phyloP scores from a whole-genome alignment of 2,888 invertebrate species.

The Pharmacophagus antenor region DNA sequence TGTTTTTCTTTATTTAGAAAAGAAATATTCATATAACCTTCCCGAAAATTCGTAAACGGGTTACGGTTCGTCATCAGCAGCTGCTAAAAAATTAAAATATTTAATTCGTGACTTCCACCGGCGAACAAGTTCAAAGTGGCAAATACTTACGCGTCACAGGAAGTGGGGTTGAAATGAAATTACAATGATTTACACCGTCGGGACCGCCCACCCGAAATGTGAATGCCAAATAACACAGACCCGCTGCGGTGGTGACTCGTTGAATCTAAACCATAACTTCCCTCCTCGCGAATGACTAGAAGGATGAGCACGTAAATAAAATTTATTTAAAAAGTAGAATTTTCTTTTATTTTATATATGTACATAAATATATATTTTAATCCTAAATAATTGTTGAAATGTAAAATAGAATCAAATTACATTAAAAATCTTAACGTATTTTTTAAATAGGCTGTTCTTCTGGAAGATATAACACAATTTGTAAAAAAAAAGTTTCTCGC shows the following conservation, averaged over 20 bases:
- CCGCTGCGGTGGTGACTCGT: slow-evolving; percentile 36
- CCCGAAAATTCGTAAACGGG: neutral
- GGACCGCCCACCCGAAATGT: slow-evolving; percentile 41
- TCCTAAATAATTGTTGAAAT: neutral
- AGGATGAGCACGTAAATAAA: too few relatives aligned
- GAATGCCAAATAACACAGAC: slow-evolving; percentile 38
- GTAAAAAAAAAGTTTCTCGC: slow-evolving; percentile 33
- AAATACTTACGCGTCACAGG: slow-evolving; percentile 34
- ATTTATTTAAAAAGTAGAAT: too few relatives aligned
- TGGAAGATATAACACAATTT: slow-evolving; percentile 11
- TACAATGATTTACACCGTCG: slow-evolving; percentile 48
- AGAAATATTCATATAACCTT: slow-evolving; percentile 4
- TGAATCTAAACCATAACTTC: slow-evolving; percentile 47
- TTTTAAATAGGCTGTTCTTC: neutral
- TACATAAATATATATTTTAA: too few relatives aligned
- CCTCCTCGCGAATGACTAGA: too few relatives aligned
- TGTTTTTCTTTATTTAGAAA: neutral
- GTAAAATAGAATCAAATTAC: neutral
- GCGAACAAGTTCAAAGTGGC: slow-evolving; percentile 33
- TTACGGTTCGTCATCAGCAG: slow-evolving; percentile 4
- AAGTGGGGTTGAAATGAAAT: slow-evolving; percentile 43
- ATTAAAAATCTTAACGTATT: neutral
- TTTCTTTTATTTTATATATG: neutral
- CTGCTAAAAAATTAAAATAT: slow-evolving; percentile 29
- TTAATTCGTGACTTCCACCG: slow-evolving; percentile 31